Evolutionary conservation across 2,888 invertebrate genomes (phyloP).

Genomic region (Hoplodrina ambigua): DNA sequence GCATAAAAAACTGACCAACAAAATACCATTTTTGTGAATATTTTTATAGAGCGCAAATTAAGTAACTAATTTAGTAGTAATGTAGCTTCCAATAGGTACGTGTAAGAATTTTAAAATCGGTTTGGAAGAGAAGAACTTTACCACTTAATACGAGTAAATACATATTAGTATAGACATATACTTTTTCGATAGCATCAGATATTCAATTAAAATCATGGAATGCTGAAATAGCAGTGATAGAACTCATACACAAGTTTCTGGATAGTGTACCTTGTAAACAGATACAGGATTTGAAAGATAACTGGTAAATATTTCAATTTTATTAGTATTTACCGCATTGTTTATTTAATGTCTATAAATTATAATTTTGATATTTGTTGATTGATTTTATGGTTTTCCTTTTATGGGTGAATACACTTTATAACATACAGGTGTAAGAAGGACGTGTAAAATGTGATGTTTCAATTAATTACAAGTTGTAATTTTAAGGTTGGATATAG

Average conservation of each 20-base stretch:
- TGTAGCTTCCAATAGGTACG: no score
- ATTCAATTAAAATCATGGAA: conserved; percentile 86
- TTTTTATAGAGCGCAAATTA: neutral
- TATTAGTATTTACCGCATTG: neutral
- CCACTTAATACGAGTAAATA: no score
- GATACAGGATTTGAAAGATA: conserved; percentile 90
- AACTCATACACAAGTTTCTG: conserved; percentile 94
- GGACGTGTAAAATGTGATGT: neutral
- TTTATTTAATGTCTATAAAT: neutral
- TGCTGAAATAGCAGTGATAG: conserved; percentile 94
- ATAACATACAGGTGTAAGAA: neutral
- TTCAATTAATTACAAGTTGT: neutral
- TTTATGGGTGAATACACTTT: neutral
- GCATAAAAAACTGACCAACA: neutral
- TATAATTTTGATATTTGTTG: neutral
- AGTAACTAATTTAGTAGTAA: no score
- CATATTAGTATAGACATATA: no score
- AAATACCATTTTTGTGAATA: neutral
- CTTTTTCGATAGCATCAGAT: conserved; percentile 73
- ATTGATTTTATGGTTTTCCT: no score
- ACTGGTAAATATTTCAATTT: conserved; percentile 83
- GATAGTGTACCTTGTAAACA: conserved; percentile 90
- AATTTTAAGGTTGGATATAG: conserved; percentile 41
- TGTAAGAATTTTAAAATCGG: no score
- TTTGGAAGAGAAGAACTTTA: no score